These are phyloP conservation scores for Oncorhynchus tshawytscha DNA, from an alignment of 2,113 vertebrate species.

Conservation along the genomic window DNA sequence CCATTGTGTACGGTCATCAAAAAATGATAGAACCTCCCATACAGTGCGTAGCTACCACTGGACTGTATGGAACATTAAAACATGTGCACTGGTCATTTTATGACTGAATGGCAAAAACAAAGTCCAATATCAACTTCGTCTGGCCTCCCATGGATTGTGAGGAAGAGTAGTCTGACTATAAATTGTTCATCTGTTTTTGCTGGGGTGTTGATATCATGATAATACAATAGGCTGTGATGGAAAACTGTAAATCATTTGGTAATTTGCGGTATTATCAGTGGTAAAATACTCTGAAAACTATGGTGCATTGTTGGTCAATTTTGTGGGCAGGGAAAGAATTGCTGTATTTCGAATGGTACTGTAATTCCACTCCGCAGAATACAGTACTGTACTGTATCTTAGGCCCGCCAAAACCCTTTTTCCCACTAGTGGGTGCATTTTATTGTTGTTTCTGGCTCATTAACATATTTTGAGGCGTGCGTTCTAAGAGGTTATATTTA, in stretches of 20 bases:
- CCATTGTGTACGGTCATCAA: slow-evolving; percentile 35
- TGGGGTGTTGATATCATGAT: too few species aligned
- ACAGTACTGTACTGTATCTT: neutral
- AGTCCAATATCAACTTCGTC: slow-evolving; percentile 1
- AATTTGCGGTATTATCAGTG: neutral
- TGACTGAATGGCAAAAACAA: slow-evolving; percentile 15
- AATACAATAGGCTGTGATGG: too few species aligned
- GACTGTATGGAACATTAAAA: slow-evolving; percentile 13
- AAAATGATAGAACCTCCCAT: slow-evolving; percentile 12
- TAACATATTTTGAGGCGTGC: too few species aligned
- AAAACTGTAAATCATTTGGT: neutral
- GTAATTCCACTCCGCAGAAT: too few species aligned
- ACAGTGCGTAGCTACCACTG: neutral
- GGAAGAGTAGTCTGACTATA: neutral
- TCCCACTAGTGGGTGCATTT: too few species aligned
- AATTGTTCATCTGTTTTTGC: neutral
- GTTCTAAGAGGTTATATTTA: too few species aligned
- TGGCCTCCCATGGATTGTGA: neutral
- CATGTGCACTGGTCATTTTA: slow-evolving; percentile 10
- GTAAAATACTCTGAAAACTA: too few species aligned
- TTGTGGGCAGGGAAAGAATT: too few species aligned
- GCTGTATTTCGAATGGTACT: too few species aligned
- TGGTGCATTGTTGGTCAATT: too few species aligned
- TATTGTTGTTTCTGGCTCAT: too few species aligned
- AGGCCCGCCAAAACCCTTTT: neutral